Evolutionary conservation across 2,113 vertebrate species (phyloP).

Genomic region (Isichthys henryi): DNA sequence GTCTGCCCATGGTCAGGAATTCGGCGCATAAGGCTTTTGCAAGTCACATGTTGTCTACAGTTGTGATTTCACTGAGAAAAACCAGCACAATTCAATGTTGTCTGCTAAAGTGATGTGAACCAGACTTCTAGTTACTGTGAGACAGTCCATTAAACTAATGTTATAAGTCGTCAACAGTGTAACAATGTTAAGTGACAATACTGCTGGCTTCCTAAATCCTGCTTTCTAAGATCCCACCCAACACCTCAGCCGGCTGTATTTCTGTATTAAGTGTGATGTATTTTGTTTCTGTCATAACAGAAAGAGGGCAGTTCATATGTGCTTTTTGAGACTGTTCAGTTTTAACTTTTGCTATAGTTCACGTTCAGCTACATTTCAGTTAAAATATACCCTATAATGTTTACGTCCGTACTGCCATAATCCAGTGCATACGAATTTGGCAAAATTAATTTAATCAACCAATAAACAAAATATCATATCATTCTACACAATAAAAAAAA

Average conservation of each 20-base stretch:
- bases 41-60: neutral
- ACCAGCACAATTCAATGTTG: neutral
- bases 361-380: conserved; percentile 61
- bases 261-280: neutral
- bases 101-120: conserved; percentile 2
- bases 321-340: conserved; percentile 43
- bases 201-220: neutral
- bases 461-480: conserved; percentile 47
- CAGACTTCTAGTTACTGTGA: conserved; percentile 7
- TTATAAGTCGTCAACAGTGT: neutral
- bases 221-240: neutral
- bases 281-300: conserved; percentile 1
- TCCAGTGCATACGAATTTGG: conserved; percentile 54
- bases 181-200: neutral
- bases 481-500: conserved; percentile 62
- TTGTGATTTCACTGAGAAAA: neutral
- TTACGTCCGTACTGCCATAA: conserved; percentile 14
- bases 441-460: conserved; percentile 50
- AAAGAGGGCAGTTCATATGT: neutral
- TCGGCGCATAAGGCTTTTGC: conserved; percentile 16
- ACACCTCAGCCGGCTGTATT: neutral
- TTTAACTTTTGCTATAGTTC: conserved; percentile 54
- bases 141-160: neutral
- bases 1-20: conserved; percentile 19
- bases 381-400: conserved; percentile 47